These are phyloP conservation scores for Tachuris rubrigastra DNA, from an alignment of 2,113 vertebrate species.

Conservation along the genomic window DNA sequence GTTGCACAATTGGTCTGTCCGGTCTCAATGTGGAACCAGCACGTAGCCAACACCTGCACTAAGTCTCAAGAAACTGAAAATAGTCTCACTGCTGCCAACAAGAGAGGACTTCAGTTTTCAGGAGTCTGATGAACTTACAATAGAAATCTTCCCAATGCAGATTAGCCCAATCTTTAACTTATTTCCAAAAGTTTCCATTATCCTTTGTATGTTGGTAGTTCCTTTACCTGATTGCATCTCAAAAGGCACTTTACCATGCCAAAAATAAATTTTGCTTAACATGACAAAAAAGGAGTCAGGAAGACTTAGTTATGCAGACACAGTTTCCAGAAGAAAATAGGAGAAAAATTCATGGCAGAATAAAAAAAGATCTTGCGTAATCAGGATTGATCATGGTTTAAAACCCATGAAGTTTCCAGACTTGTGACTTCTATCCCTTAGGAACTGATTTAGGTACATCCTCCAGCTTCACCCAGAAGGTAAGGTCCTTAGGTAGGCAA, in stretches of 20 bases:
- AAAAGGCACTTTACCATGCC: not conserved
- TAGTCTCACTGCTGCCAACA: not conserved
- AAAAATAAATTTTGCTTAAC: not conserved
- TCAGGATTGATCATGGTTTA: not conserved
- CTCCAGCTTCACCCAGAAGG: not conserved
- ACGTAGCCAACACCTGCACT: not conserved
- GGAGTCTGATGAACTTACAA: not conserved
- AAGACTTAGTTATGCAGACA: not conserved
- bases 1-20: not conserved
- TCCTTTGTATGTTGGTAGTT: not conserved
- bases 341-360: not conserved
- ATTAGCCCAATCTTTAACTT: not conserved
- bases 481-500: not conserved
- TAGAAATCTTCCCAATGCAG: not conserved
- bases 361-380: not conserved
- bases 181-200: not conserved
- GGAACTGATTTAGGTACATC: not conserved
- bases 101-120: not conserved
- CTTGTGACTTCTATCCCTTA: not conserved
- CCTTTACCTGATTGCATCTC: not conserved
- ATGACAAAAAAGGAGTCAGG: not conserved
- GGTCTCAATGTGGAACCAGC: accelerated
- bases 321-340: not conserved
- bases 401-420: not conserved
- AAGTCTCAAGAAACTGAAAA: not conserved